A percentile compares a stretch with the other conserved stretches of the same genome.
Evolutionary conservation across 1,140 invertebrate species (phyloP).

Genomic region (Kradibia gibbosae): DNA sequence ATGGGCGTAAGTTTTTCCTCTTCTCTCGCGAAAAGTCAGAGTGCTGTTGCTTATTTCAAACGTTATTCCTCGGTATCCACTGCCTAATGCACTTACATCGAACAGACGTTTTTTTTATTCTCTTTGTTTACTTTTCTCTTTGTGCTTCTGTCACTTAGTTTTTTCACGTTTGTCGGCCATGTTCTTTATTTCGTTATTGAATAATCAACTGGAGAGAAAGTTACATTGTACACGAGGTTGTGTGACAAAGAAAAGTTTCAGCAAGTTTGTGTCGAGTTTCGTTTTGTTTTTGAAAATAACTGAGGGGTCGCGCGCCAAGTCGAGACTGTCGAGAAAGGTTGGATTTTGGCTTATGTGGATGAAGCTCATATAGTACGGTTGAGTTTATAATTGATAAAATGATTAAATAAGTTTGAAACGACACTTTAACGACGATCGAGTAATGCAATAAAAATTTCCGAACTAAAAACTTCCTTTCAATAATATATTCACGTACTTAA

Average conservation of each 20-base stretch:
- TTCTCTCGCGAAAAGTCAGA: background rate
- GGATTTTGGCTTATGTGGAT: background rate
- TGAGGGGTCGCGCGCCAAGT: background rate
- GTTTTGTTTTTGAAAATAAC: conserved; percentile 31
- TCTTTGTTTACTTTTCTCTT: background rate
- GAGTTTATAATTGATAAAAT: conserved; percentile 27
- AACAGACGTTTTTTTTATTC: conserved; percentile 14
- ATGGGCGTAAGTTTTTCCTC: background rate
- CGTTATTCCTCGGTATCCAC: conserved; percentile 14
- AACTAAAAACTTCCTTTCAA: no score
- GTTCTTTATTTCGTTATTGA: conserved; percentile 23
- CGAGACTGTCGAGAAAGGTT: background rate
- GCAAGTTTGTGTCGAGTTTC: background rate
- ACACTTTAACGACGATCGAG: no score
- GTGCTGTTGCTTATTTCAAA: background rate
- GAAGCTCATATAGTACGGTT: background rate
- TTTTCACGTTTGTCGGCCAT: background rate
- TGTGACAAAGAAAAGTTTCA: conserved; percentile 6
- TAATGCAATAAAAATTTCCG: no score
- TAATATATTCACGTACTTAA: background rate
- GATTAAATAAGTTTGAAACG: no score
- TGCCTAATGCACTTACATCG: conserved; percentile 17
- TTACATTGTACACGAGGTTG: background rate
- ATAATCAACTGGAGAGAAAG: conserved; percentile 29
- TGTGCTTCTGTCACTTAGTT: conserved; percentile 27